phyloP scores from a whole-genome alignment of 2,113 vertebrate species.

The Sialia sialis region DNA sequence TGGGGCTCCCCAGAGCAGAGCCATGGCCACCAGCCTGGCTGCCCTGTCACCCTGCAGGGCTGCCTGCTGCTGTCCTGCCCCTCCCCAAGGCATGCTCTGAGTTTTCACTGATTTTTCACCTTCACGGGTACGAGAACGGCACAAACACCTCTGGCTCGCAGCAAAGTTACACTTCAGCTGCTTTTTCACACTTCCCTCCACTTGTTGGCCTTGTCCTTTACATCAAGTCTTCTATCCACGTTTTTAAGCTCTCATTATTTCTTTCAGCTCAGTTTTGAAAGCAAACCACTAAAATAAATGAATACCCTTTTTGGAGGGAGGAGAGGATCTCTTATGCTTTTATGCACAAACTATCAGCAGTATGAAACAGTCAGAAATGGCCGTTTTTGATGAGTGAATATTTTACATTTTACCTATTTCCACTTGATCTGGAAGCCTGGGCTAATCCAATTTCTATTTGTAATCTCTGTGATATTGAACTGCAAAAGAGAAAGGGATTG shows the following conservation, averaged over 20 bases:
- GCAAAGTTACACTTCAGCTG: neutral
- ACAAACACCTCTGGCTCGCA: neutral
- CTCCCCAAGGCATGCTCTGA: neutral
- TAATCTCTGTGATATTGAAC: neutral
- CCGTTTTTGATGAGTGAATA: neutral
- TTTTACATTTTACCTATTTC: neutral
- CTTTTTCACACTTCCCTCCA: neutral
- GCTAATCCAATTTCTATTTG: neutral
- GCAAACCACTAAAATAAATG: neutral
- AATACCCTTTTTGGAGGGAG: neutral
- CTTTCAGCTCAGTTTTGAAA: neutral
- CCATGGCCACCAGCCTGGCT: accelerated
- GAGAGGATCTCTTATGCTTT: neutral
- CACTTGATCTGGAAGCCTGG: neutral
- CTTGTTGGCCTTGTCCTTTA: neutral
- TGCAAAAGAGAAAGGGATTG: neutral
- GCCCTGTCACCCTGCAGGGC: accelerated
- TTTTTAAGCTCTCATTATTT: neutral
- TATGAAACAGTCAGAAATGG: neutral
- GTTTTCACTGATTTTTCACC: too few relatives aligned
- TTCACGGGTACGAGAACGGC: accelerated
- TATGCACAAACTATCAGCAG: neutral
- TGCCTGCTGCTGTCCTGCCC: neutral
- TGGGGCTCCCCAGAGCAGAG: neutral
- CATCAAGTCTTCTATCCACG: accelerated